Conservation (phyloP, 1,140 invertebrate genomes). For the Platorchestia sp. region DNA sequence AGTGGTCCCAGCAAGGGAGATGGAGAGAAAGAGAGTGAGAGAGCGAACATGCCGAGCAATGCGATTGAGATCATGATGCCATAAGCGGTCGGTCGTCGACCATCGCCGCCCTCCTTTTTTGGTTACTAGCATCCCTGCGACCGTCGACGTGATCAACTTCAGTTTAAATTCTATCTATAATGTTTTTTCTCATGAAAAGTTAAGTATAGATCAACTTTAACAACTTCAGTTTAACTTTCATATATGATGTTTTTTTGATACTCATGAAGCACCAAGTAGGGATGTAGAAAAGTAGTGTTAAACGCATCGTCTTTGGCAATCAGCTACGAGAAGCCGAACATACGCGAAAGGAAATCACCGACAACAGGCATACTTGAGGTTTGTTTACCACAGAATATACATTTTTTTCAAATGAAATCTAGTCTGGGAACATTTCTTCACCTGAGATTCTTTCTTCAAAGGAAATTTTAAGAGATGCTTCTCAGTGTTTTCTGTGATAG, state of each 20-base stretch:
- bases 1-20: slow-evolving; percentile 29
- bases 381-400: no score
- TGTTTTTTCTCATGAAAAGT: no score
- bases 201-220: not conserved
- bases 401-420: no score
- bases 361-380: no score
- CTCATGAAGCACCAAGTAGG: not conserved
- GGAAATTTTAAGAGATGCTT: no score
- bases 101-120: not conserved
- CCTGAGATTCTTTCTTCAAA: no score
- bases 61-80: slow-evolving; percentile 25
- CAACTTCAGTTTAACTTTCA: not conserved
- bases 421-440: no score
- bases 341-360: no score
- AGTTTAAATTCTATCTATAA: not conserved
- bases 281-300: not conserved
- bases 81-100: not conserved
- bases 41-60: slow-evolving; percentile 34
- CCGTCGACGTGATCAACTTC: not conserved
- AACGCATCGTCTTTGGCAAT: no score
- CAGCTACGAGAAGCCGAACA: no score
- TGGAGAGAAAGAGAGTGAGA: not conserved
- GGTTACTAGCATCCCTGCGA: not conserved
- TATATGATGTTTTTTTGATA: no score
- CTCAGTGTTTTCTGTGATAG: no score